Evolutionary conservation across 2,113 vertebrate genomes (phyloP).

Genomic region (Chascanopsetta lugubris): DNA sequence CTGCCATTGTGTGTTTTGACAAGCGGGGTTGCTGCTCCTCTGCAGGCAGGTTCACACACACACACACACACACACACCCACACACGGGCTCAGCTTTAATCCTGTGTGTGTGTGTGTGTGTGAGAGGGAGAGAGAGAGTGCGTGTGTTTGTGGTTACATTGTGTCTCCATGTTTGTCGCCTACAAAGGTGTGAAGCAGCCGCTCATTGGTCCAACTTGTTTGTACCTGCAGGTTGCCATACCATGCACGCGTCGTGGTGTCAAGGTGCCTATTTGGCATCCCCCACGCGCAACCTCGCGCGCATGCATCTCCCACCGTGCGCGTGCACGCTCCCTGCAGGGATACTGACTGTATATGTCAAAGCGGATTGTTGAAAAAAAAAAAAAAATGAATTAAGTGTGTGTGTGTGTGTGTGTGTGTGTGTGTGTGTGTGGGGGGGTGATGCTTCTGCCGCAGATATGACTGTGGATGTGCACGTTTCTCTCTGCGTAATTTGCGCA

Average conservation of each 20-base stretch:
- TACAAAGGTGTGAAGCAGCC: neutral
- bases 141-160: neutral
- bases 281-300: neutral
- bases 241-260: too few relatives aligned
- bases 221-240: too few relatives aligned
- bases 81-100: too few relatives aligned
- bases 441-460: neutral
- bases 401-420: neutral
- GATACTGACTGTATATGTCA: neutral
- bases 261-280: too few relatives aligned
- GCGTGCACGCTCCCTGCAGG: neutral
- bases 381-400: neutral
- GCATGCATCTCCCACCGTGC: neutral
- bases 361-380: neutral
- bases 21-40: conserved; percentile 6
- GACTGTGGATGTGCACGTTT: too few relatives aligned
- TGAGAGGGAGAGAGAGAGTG: too few relatives aligned
- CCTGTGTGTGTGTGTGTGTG: too few relatives aligned
- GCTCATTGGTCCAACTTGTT: too few relatives aligned
- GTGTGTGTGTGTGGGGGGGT: neutral
- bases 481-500: too few relatives aligned
- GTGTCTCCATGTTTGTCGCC: too few relatives aligned
- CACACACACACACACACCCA: too few relatives aligned
- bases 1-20: conserved; percentile 55
- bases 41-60: neutral